A percentile compares a stretch with the other conserved stretches of the same genome.
Conservation (phyloP, 1,140 invertebrate genomes). For the Eupristina koningsbergeri region DNA sequence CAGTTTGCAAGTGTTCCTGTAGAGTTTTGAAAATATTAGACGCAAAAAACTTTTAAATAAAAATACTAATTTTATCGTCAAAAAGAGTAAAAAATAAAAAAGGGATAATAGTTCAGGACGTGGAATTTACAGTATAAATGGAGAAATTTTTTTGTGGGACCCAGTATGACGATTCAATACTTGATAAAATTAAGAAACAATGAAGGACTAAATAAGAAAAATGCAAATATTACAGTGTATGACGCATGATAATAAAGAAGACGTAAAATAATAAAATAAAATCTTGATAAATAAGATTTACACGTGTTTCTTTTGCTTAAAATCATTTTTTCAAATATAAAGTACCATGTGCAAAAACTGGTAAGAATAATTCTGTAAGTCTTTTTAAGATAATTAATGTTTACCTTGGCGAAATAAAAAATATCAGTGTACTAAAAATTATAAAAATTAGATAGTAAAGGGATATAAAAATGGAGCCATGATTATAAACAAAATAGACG, state of each 20-base stretch:
- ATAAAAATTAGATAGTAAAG: neutral
- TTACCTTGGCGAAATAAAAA: neutral
- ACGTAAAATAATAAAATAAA: neutral
- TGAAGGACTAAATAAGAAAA: slow-evolving; percentile 19
- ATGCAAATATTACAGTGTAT: slow-evolving; percentile 33
- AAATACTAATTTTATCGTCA: slow-evolving; percentile 24
- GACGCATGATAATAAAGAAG: neutral
- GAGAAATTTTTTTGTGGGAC: slow-evolving; percentile 46
- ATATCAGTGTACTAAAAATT: neutral
- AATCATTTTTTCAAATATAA: neutral
- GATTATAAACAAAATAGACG: neutral
- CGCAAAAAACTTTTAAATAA: slow-evolving; percentile 6
- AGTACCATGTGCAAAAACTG: neutral
- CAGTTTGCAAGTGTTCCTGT: slow-evolving; percentile 27
- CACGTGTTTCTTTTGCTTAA: neutral
- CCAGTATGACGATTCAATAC: slow-evolving; percentile 38
- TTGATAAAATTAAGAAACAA: slow-evolving; percentile 41
- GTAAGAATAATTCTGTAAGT: neutral
- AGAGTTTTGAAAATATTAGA: slow-evolving; percentile 32
- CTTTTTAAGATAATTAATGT: neutral
- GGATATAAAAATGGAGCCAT: neutral
- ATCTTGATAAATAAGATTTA: neutral
- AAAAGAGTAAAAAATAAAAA: slow-evolving; percentile 16
- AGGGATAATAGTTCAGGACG: slow-evolving; percentile 34
- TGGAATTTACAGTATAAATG: slow-evolving; percentile 44